A percentile compares a stretch with the other conserved stretches of the same genome.
Conservation (phyloP, 2,888 invertebrate species). For the Rhopalosiphum nymphaeae region DNA sequence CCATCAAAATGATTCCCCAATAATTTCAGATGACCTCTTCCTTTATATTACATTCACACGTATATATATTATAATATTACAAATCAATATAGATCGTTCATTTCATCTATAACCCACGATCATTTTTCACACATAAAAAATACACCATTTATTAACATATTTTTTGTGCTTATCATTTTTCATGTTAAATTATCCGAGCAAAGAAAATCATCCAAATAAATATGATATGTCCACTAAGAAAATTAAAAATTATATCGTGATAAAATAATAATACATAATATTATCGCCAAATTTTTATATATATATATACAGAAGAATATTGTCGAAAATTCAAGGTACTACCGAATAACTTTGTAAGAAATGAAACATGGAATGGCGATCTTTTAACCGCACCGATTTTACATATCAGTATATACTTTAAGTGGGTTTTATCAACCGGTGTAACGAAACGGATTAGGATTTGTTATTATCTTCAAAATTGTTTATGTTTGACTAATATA, state of each 20-base stretch:
- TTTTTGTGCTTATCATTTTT: neutral
- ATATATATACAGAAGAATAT: neutral
- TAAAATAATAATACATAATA: no score
- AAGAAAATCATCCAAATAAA: neutral
- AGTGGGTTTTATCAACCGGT: constrained; percentile 48
- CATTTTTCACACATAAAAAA: neutral
- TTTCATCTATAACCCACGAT: neutral
- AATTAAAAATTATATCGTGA: neutral
- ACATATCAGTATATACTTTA: neutral
- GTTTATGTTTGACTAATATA: constrained; percentile 58
- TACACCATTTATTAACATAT: no score
- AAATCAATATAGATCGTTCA: neutral
- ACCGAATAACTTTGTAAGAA: neutral
- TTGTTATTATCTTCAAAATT: constrained; percentile 53
- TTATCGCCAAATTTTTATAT: neutral
- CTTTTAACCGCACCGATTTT: neutral
- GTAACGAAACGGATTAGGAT: constrained; percentile 56
- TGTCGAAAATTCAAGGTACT: neutral
- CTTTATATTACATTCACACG: neutral
- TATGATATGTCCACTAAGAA: neutral
- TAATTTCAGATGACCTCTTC: neutral
- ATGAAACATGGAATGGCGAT: neutral
- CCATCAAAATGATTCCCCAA: neutral
- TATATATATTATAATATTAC: neutral
- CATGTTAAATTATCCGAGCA: neutral